A percentile compares a stretch with the other conserved stretches of the same genome.
phyloP scores from a whole-genome alignment of 1,140 invertebrate genomes.

The Portunus trituberculatus region DNA sequence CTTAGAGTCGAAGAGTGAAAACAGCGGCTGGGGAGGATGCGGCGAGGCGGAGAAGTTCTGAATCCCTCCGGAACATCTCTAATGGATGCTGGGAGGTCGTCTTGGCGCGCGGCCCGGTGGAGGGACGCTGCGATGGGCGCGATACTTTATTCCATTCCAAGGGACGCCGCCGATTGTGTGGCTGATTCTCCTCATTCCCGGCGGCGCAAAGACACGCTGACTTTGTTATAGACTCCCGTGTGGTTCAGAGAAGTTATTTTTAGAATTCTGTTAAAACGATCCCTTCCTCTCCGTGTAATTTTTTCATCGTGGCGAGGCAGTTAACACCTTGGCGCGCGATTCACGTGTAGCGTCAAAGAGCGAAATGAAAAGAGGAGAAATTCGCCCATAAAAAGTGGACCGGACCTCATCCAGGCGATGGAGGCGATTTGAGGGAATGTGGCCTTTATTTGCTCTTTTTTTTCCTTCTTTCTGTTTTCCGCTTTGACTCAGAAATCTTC shows the following conservation, averaged over 20 bases:
- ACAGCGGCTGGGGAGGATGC: background rate
- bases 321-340: background rate
- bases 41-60: background rate
- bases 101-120: background rate
- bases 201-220: background rate
- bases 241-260: no score
- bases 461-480: background rate
- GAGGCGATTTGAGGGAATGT: background rate
- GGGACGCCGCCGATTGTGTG: background rate
- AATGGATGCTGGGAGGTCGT: background rate
- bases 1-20: background rate
- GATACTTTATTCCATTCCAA: background rate
- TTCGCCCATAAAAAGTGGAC: background rate
- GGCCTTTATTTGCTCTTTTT: background rate
- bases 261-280: no score
- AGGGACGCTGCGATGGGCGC: background rate
- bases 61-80: background rate
- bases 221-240: no score
- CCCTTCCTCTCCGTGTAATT: no score
- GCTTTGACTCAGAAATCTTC: background rate
- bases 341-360: background rate
- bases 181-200: background rate
- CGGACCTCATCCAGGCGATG: background rate
- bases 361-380: constrained; percentile 2
- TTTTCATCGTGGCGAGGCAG: no score